phyloP scores from a whole-genome alignment of 2,888 invertebrate genomes.

The Hyposoter dolosus region DNA sequence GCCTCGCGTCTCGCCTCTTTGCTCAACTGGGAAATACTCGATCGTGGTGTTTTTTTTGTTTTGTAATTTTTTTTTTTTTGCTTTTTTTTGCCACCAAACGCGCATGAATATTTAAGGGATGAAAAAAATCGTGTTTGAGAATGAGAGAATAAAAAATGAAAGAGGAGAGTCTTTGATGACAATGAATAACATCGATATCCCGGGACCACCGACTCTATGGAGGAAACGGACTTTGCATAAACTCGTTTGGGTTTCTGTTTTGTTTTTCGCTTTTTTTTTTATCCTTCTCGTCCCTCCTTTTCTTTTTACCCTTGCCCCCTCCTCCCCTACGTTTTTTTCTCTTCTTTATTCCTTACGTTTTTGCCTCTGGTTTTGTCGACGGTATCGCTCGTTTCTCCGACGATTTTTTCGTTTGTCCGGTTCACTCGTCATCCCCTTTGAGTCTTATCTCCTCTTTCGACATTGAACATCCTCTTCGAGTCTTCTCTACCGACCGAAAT shows the following conservation, averaged over 20 bases:
- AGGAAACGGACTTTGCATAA: constrained; percentile 47
- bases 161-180: constrained; percentile 29
- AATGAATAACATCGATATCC: constrained; percentile 61
- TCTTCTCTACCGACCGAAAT: neutral
- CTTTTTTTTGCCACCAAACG: constrained; percentile 23
- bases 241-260: constrained; percentile 33
- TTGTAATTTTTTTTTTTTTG: constrained; percentile 26
- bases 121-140: constrained; percentile 43
- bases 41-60: neutral
- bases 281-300: too few relatives aligned
- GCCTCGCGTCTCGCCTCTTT: neutral
- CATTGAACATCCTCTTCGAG: neutral
- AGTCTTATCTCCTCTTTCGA: constrained; percentile 11
- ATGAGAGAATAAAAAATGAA: constrained; percentile 23
- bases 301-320: constrained; percentile 6
- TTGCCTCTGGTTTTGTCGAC: neutral
- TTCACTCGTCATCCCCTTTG: neutral
- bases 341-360: neutral
- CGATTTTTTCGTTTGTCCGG: constrained; percentile 8
- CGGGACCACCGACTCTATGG: constrained; percentile 23
- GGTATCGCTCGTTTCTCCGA: neutral
- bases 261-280: neutral
- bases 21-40: neutral
- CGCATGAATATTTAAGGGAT: constrained; percentile 56
- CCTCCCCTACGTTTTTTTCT: constrained; percentile 1